Conservation (phyloP, 2,888 invertebrate genomes). For the Trichogramma evanescens region DNA sequence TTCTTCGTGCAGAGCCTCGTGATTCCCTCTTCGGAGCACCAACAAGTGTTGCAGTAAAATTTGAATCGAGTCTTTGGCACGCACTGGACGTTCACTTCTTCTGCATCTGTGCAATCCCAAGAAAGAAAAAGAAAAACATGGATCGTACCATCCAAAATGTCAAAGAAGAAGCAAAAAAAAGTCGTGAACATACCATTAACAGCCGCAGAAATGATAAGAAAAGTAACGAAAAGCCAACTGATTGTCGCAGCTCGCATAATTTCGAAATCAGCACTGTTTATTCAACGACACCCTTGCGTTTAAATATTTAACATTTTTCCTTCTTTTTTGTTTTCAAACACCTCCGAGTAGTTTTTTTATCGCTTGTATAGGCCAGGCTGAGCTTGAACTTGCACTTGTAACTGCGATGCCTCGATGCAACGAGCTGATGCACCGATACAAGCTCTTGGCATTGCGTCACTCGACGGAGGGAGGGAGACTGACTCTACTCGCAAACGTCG, state of each 20-base stretch:
- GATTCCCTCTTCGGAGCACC: slow-evolving; percentile 44
- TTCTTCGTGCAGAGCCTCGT: slow-evolving; percentile 23
- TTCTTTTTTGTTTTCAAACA: no score
- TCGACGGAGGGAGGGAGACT: not conserved
- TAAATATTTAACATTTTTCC: no score
- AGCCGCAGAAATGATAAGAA: not conserved
- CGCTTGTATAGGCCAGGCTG: no score
- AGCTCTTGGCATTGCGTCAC: no score
- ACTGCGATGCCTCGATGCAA: no score
- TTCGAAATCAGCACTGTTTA: no score
- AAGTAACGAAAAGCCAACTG: no score
- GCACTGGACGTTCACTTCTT: slow-evolving; percentile 10
- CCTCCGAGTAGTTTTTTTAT: no score
- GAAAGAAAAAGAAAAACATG: not conserved
- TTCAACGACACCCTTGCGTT: no score
- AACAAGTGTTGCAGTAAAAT: slow-evolving; percentile 55
- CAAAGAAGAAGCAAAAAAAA: not conserved
- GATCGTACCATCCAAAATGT: not conserved
- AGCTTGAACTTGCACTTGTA: slow-evolving; percentile 10
- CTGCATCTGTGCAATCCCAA: not conserved
- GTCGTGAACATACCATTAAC: not conserved
- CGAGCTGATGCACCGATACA: no score
- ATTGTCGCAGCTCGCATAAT: no score
- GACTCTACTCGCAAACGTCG: not conserved
- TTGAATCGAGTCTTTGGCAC: slow-evolving; percentile 22